Evolutionary conservation across 2,797 vertebrate genomes (phyloP), one percentile per base, ranked within the genome.

Genomic region (Eupleurogrammus muticus): DNA sequence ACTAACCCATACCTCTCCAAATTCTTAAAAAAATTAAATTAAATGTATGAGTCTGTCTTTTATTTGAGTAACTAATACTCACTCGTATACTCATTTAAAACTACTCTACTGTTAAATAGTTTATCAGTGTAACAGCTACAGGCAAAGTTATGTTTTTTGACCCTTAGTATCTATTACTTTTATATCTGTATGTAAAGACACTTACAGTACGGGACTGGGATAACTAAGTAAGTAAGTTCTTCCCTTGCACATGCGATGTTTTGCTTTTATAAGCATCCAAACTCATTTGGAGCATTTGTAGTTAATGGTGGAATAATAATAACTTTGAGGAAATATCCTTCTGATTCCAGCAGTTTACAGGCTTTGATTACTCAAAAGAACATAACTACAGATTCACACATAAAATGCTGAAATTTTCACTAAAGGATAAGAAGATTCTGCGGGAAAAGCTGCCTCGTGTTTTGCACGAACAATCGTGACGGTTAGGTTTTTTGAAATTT

Each of bases 401-500:
- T 46, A 19, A 19, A 44, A 44, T 17, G 8, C 17, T 64, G 20
- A 2, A 34, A 42, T 0, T 19, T 19, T 48, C 9, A 35, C 32
- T 38, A 2, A 47, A 44, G 47, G 13, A 11, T 0, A 1, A 1
- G 8, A 2, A 9, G 23, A 47, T 47, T 23, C 4, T 0, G 1
- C 0, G 24, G 2, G 13, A 53, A 65, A 51, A 6, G 5, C 2
- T 4, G 24, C 9, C 16, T 2, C 0, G 12, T 11, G 57, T 47
- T 64, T n/a, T 60, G 17, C 35, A 12, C 14, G 49, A 61, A 73
- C 58, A 61, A 78, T 71, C 21, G 3, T 2, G 60, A 79, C 42
- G 21, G 80, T 81, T 78, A 36, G 21, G 73, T 82, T 82, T n/a
- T 82, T 44, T 54, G 80, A 36, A 75, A 75, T 85, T 71, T 79